phyloP scores from a whole-genome alignment of 2,888 invertebrate genomes.

The Micoletzkya japonica region DNA sequence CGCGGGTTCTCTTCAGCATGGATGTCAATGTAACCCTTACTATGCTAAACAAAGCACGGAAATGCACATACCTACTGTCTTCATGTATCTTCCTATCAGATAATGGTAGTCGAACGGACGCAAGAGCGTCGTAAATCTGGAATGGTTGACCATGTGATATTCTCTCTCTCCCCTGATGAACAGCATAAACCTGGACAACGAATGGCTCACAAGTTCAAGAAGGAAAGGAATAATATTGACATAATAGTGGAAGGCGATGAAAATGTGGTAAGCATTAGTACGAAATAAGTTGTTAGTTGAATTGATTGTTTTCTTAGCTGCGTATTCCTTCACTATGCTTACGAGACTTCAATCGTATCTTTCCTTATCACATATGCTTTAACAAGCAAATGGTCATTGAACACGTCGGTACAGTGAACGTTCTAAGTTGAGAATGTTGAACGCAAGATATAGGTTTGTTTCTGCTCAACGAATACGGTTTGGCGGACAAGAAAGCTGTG shows the following conservation, averaged over 20 bases:
- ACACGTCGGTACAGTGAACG: constrained; percentile 49
- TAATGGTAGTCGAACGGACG: constrained; percentile 51
- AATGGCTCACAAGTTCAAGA: constrained; percentile 41
- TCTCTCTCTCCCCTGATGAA: constrained; percentile 49
- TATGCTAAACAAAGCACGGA: neutral
- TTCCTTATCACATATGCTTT: constrained; percentile 60
- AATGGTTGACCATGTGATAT: constrained; percentile 56
- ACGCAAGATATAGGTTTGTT: constrained; percentile 41
- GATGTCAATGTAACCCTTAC: constrained; percentile 43
- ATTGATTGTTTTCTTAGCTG: neutral
- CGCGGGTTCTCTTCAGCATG: constrained; percentile 49
- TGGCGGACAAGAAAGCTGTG: constrained; percentile 51
- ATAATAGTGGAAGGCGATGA: constrained; percentile 20
- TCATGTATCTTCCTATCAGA: constrained; percentile 27
- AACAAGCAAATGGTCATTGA: constrained; percentile 58
- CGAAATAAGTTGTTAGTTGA: neutral
- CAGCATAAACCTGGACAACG: constrained; percentile 43
- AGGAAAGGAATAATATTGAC: constrained; percentile 27
- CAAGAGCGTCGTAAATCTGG: constrained; percentile 53
- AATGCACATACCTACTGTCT: neutral
- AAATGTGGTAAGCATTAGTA: neutral
- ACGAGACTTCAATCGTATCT: constrained; percentile 47
- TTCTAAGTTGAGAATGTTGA: too few species aligned
- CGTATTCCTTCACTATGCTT: constrained; percentile 9
- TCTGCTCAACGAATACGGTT: constrained; percentile 49